Evolutionary conservation across 2,888 invertebrate species (phyloP).

Genomic region (Tachina grossa): DNA sequence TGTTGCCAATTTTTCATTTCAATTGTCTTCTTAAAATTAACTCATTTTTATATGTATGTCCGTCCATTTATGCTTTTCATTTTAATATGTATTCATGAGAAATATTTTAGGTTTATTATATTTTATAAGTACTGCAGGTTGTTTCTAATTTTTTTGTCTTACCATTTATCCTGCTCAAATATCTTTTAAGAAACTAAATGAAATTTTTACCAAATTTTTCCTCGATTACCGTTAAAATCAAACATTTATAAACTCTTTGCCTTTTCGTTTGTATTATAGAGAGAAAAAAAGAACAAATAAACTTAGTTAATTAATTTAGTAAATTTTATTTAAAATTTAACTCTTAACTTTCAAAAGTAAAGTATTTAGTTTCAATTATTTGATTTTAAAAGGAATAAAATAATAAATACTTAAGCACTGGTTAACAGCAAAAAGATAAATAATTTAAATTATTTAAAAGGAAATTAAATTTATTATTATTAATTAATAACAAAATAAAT

Average conservation of each 20-base stretch:
- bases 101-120: too few species aligned
- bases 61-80: conserved; percentile 44
- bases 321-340: conserved; percentile 57
- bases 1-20: conserved; percentile 1
- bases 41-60: conserved; percentile 43
- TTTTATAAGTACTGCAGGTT: too few species aligned
- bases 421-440: conserved; percentile 59
- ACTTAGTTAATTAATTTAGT: conserved; percentile 69
- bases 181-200: background rate
- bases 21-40: background rate
- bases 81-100: background rate
- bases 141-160: background rate
- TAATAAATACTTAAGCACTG: conserved; percentile 59
- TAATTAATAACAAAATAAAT: conserved; percentile 18
- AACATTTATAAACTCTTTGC: conserved; percentile 41
- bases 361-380: conserved; percentile 53
- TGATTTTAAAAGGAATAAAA: conserved; percentile 29
- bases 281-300: background rate
- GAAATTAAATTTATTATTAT: conserved; percentile 24
- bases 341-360: conserved; percentile 20
- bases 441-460: conserved; percentile 4
- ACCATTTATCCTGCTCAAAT: background rate
- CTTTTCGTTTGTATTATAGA: conserved; percentile 40
- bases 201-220: background rate
- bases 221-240: background rate